Percentiles rank a stretch among this genome's conserved stretches.
phyloP scores from a whole-genome alignment of 2,113 vertebrate genomes.

The Elephas maximus region DNA sequence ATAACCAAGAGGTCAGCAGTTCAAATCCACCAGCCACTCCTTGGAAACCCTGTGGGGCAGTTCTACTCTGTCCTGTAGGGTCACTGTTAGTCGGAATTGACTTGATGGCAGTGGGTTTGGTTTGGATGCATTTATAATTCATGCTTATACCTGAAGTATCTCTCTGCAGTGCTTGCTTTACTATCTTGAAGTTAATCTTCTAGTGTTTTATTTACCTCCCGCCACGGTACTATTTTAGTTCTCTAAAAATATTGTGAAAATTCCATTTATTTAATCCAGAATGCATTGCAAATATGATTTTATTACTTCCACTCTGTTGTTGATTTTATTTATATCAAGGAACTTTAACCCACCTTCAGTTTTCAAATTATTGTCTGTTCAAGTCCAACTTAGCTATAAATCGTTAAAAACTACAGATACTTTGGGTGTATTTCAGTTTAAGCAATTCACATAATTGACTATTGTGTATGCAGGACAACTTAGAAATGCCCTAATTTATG shows the following conservation, averaged over 20 bases:
- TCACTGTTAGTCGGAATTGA: too few relatives aligned
- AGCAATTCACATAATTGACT: constrained; percentile 11
- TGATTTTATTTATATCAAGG: constrained; percentile 11
- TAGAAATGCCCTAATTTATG: not conserved
- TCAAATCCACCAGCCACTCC: too few relatives aligned
- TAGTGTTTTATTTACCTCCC: constrained; percentile 4
- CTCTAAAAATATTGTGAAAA: constrained; percentile 16
- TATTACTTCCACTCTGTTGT: not conserved
- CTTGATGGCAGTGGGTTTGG: too few relatives aligned
- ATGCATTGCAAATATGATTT: not conserved
- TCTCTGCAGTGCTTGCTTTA: not conserved
- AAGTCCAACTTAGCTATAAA: not conserved
- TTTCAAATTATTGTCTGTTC: not conserved
- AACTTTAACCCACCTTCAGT: not conserved
- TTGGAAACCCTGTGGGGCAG: too few relatives aligned
- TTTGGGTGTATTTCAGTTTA: not conserved
- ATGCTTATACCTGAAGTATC: not conserved
- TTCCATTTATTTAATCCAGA: not conserved
- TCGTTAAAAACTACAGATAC: not conserved
- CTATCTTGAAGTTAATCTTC: constrained; percentile 10
- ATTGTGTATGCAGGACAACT: constrained; percentile 20
- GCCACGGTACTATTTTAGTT: not conserved
- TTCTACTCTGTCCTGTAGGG: too few relatives aligned
- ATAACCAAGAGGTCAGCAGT: too few relatives aligned
- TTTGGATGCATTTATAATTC: not conserved